These are phyloP conservation scores for Chionomys nivalis DNA, from an alignment of 2,113 vertebrate species.

Conservation along the genomic window DNA sequence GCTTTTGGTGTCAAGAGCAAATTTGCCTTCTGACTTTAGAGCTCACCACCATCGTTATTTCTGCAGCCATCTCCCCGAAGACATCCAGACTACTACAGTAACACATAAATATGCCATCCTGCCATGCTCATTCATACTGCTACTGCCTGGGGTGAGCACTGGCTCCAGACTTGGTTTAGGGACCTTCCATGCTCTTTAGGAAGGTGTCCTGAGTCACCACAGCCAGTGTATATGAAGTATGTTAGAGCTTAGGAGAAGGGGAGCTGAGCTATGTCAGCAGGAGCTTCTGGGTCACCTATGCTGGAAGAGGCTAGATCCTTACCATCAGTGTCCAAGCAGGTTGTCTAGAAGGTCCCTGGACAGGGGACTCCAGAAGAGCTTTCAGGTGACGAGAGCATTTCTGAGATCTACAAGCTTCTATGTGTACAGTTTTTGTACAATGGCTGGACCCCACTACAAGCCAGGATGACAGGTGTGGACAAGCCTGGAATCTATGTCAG, in stretches of 20 bases:
- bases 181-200: background rate
- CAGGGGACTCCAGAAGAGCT: background rate
- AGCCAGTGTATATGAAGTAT: background rate
- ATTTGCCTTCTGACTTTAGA: background rate
- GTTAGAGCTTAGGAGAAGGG: background rate
- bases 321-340: background rate
- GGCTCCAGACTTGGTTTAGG: no score
- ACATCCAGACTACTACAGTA: background rate
- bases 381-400: background rate
- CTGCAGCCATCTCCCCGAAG: background rate
- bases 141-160: background rate
- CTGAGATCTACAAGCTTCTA: background rate
- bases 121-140: background rate
- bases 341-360: background rate
- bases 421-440: background rate
- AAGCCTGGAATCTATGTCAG: conserved; percentile 14
- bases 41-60: background rate
- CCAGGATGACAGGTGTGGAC: conserved; percentile 9
- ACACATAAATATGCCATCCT: background rate
- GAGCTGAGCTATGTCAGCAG: background rate
- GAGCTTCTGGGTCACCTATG: background rate
- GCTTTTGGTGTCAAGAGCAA: background rate
- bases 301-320: background rate
- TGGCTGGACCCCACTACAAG: background rate
- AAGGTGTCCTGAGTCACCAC: background rate